phyloP scores from a whole-genome alignment of 1,140 invertebrate genomes.

The Drosophila bocki region DNA sequence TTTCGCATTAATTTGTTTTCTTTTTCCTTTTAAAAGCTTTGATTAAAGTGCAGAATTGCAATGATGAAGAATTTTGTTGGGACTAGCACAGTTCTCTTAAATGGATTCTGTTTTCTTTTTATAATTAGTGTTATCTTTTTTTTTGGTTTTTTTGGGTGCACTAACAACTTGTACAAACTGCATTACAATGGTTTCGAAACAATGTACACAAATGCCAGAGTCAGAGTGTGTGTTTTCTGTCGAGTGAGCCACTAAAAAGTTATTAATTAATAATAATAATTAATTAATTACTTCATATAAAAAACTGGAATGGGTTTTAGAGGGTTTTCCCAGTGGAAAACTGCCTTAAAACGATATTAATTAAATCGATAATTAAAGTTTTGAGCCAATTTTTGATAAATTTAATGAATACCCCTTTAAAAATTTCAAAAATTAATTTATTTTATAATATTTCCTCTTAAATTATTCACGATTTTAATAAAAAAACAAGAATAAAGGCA shows the following conservation, averaged over 20 bases:
- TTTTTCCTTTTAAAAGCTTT: neutral
- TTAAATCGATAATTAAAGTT: no score
- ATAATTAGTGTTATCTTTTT: neutral
- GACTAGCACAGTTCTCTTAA: slow-evolving; percentile 14
- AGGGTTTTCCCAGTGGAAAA: neutral
- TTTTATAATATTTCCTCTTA: no score
- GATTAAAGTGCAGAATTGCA: slow-evolving; percentile 11
- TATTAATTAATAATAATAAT: neutral
- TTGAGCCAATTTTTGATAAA: no score
- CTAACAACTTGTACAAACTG: slow-evolving; percentile 54
- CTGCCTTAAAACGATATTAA: no score
- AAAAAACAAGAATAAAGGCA: neutral
- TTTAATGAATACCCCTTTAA: no score
- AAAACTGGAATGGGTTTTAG: neutral
- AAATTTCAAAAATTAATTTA: no score
- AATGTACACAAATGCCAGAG: slow-evolving; percentile 35
- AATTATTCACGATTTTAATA: no score
- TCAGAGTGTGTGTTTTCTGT: slow-evolving; percentile 4
- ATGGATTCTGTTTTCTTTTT: neutral
- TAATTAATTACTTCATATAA: neutral
- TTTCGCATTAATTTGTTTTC: neutral
- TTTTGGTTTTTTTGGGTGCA: slow-evolving; percentile 32
- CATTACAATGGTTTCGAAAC: slow-evolving; percentile 39
- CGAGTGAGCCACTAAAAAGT: neutral
- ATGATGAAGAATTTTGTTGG: slow-evolving; percentile 7